Base-by-base conservation (phyloP, 2,888 invertebrate genomes). In the Pollenia labialis region DNA sequence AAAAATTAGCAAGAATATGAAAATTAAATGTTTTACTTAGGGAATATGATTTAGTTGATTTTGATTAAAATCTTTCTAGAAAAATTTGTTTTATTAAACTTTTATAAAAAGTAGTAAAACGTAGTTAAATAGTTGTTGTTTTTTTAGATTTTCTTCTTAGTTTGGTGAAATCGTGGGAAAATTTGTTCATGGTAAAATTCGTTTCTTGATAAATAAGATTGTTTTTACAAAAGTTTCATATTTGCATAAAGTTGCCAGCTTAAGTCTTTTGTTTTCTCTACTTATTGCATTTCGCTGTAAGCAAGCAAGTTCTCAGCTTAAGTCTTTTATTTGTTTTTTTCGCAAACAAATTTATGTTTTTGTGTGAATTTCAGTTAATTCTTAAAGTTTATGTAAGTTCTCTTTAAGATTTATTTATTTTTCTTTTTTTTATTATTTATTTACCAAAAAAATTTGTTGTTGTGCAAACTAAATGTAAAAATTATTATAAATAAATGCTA, bases 401-500 rank as follows among this genome's bases (percentile, higher is more conserved):
- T 58, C 14, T 8, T 40, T n/a, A 42, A 16, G 12, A 18, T n/a
- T 40, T n/a, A 4, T 7, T 18, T 50, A 42, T 48, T 42, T 42
- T 40, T 54, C 48, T 11, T 32, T 48, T 9, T 9, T 42, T 56
- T 3, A 6, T 74, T 66, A 66, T 56, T 66, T 58, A 42, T 54
- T 66, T 56, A 18, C 44, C 10, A 66, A 23, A 1, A 18, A 66
- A 75, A 32, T 6, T 58, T 69, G 52, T 46, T 68, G 44, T 16
- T 58, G 46, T 32, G 40, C 58, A 68, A 50, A 64, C 48, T 68
- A 16, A 58, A 60, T 7, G 60, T 32, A 69, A 71, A 66, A 64
- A 64, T 75, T 81, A 64, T 64, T 83, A 83, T 66, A 75, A 86
- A 87, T 71, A 87, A 83, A 87, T 87, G 76, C 75, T 81, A 83